Conservation (phyloP, 2,113 vertebrate genomes). For the Pseudopodoces humilis region DNA sequence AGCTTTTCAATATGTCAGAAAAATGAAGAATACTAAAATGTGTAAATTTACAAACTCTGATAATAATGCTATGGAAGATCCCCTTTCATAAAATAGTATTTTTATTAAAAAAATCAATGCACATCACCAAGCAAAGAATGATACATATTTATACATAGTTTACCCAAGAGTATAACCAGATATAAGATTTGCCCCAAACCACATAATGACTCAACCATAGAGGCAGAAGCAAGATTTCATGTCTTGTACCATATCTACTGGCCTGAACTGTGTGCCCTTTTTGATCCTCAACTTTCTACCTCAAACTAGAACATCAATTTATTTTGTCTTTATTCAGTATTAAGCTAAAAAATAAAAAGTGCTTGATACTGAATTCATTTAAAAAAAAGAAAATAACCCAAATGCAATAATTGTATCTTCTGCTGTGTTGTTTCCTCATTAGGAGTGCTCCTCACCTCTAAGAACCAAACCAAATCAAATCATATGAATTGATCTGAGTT, state of each 20-base stretch:
- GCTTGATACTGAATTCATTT: neutral
- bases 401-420: neutral
- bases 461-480: neutral
- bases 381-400: neutral
- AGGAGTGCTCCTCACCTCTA: neutral
- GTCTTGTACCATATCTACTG: neutral
- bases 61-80: neutral
- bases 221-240: neutral
- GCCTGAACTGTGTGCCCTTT: neutral
- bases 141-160: neutral
- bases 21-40: neutral
- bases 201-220: neutral
- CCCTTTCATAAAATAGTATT: neutral
- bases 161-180: neutral
- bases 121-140: neutral
- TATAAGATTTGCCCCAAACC: neutral
- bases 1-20: neutral
- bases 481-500: neutral
- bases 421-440: neutral
- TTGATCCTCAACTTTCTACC: neutral
- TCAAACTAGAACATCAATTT: neutral
- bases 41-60: neutral
- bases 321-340: neutral
- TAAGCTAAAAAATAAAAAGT: neutral
- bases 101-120: neutral